Conservation (phyloP, 1,140 invertebrate genomes). For the Goniozus legneri region DNA sequence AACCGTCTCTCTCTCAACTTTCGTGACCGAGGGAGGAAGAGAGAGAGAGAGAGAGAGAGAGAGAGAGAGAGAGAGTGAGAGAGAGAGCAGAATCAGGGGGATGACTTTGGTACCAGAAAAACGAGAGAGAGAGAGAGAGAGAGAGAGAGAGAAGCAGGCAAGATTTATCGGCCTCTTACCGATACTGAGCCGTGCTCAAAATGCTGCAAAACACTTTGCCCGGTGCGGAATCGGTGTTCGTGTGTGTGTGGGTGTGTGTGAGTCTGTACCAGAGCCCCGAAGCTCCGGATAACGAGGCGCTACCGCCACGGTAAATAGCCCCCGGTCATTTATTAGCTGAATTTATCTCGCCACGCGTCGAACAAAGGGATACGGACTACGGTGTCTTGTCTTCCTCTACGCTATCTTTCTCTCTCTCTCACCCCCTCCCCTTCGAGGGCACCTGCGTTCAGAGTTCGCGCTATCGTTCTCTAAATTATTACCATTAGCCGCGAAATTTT, state of each 20-base stretch:
- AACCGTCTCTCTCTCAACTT: no score
- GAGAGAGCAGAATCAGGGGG: conserved; percentile 4
- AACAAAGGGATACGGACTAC: conserved; percentile 42
- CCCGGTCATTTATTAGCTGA: conserved; percentile 48
- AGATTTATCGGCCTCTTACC: conserved; percentile 49
- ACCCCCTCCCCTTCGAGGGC: not conserved
- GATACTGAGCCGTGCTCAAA: conserved; percentile 49
- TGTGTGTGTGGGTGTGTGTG: conserved; percentile 8
- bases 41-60: conserved; percentile 7
- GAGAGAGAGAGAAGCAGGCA: conserved; percentile 21
- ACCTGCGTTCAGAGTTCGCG: no score
- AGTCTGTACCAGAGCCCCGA: not conserved
- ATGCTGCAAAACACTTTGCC: conserved; percentile 46
- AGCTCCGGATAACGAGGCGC: conserved; percentile 48
- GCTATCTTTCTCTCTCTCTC: conserved; percentile 6
- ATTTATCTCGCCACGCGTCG: conserved; percentile 47
- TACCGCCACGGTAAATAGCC: conserved; percentile 44
- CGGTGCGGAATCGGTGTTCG: no score
- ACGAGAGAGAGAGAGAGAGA: conserved; percentile 8
- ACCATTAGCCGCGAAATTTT: no score
- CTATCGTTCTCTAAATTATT: no score
- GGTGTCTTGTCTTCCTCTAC: conserved; percentile 16
- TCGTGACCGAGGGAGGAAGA: not conserved
- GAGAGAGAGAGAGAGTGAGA: conserved; percentile 14
- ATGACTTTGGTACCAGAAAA: conserved; percentile 20